phyloP scores from a whole-genome alignment of 2,888 invertebrate genomes.

The Archips crataeganus region DNA sequence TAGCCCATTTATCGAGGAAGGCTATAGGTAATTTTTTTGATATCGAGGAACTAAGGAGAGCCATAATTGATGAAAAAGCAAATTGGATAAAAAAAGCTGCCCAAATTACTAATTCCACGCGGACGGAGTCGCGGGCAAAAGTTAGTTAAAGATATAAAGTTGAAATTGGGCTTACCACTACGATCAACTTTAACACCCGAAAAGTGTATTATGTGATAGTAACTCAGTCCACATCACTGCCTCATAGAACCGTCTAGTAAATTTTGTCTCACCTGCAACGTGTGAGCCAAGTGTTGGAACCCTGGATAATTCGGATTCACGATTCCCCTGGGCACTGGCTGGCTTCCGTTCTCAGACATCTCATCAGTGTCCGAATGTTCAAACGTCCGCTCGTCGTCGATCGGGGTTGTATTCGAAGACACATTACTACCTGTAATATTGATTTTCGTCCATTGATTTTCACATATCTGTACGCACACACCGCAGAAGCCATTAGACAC shows the following conservation, averaged over 20 bases:
- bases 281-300: constrained; percentile 92
- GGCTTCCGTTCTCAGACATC: constrained; percentile 75
- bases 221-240: background rate
- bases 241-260: background rate
- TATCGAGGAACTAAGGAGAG: no score
- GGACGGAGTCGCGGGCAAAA: no score
- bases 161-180: no score
- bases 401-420: constrained; percentile 71
- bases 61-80: no score
- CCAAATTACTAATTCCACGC: no score
- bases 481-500: constrained; percentile 12
- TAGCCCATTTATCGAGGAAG: no score
- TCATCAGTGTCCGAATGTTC: constrained; percentile 86
- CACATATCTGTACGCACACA: constrained; percentile 32
- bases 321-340: constrained; percentile 88
- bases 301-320: constrained; percentile 94
- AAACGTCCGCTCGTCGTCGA: constrained; percentile 83
- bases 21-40: no score
- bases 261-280: constrained; percentile 81
- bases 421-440: constrained; percentile 61
- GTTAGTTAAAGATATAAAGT: no score
- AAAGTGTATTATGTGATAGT: background rate
- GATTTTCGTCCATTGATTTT: constrained; percentile 39
- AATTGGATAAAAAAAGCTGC: no score
- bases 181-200: background rate